A percentile compares a stretch with the other conserved stretches of the same genome.
These are phyloP conservation scores for Peromyscus nudipes DNA, from an alignment of 2,797 vertebrate species.

Conservation along the genomic window DNA sequence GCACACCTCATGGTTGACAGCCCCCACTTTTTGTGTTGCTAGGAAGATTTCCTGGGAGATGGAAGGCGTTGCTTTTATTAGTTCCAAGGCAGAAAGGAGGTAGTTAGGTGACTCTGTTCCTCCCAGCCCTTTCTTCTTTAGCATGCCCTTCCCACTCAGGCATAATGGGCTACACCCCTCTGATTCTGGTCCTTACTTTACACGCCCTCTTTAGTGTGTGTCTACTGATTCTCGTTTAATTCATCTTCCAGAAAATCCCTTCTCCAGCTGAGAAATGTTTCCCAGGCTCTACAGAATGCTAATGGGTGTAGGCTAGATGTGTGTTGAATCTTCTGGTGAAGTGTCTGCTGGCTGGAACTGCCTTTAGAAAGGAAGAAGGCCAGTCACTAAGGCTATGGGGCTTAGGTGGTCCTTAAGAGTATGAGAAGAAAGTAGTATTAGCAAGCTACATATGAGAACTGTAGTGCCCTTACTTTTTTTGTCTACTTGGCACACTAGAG, in stretches of 20 bases:
- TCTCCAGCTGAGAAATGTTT: background rate
- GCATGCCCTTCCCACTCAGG: background rate
- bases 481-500: background rate
- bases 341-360: background rate
- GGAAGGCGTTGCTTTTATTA: background rate
- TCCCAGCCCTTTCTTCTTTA: rapidly evolving
- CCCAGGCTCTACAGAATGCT: background rate
- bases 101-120: background rate
- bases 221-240: constrained; percentile 11
- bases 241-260: constrained; percentile 42
- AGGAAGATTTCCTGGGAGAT: background rate
- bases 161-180: rapidly evolving
- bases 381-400: background rate
- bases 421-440: background rate
- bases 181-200: background rate
- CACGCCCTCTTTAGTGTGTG: background rate
- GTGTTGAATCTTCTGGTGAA: background rate
- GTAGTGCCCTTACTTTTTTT: background rate
- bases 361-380: background rate
- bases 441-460: background rate
- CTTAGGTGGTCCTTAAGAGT: background rate
- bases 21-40: background rate
- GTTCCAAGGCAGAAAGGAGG: background rate
- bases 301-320: background rate
- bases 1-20: background rate